Evolutionary conservation across 2,888 invertebrate species (phyloP).

Genomic region (Epicampocera succincta): DNA sequence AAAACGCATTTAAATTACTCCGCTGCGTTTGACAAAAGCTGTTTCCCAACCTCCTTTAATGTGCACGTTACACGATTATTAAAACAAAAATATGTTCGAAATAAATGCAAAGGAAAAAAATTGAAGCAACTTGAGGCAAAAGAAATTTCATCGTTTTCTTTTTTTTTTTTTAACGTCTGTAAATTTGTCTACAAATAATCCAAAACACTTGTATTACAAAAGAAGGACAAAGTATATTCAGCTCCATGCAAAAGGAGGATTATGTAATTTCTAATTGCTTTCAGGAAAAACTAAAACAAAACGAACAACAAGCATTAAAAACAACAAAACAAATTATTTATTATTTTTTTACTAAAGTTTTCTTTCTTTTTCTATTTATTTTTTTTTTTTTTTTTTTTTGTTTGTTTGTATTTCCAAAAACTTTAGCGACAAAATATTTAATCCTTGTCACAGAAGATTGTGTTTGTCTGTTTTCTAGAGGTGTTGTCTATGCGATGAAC

Average conservation of each 20-base stretch:
- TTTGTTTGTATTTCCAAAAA: constrained; percentile 42
- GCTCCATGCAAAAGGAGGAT: constrained; percentile 34
- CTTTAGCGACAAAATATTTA: constrained; percentile 66
- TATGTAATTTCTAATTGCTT: constrained; percentile 59
- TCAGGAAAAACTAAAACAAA: constrained; percentile 7
- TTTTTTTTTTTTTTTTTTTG: constrained; percentile 24
- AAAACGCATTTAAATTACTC: too few relatives aligned
- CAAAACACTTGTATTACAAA: constrained; percentile 11
- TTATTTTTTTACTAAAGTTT: constrained; percentile 35
- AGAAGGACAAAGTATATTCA: background rate
- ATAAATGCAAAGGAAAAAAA: background rate
- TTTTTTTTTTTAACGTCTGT: constrained; percentile 19
- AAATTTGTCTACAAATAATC: constrained; percentile 25
- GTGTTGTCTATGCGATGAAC: constrained; percentile 9
- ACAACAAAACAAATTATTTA: constrained; percentile 38
- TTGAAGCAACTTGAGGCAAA: background rate
- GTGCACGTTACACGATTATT: too few relatives aligned
- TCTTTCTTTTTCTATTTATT: constrained; percentile 15
- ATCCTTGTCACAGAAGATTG: constrained; percentile 53
- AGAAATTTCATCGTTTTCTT: too few relatives aligned
- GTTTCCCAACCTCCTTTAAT: too few relatives aligned
- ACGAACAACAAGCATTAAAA: constrained; percentile 8
- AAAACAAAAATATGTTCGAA: background rate
- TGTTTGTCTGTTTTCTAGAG: constrained; percentile 25
- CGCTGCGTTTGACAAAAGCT: too few relatives aligned